Conservation (phyloP, 2,888 invertebrate species). For the Teleiodes luculella region DNA sequence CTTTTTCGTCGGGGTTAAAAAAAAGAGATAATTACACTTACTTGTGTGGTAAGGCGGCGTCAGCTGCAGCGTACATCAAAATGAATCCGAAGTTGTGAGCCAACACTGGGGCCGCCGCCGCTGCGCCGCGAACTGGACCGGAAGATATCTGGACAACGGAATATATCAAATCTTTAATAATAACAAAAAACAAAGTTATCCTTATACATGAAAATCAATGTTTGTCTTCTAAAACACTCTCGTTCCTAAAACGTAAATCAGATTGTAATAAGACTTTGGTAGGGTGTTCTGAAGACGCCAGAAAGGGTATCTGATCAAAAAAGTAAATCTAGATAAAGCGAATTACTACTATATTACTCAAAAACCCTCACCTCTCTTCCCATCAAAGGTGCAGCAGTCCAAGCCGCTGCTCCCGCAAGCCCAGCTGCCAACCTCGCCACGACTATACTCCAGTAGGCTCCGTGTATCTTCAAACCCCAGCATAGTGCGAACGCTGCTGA, state of each 20-base stretch:
- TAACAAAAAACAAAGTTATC: too few species aligned
- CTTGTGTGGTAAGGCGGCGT: conserved; percentile 40
- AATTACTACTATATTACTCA: too few species aligned
- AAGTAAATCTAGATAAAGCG: too few species aligned
- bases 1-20: too few species aligned
- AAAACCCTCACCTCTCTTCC: conserved; percentile 46
- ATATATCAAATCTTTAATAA: too few species aligned
- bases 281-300: neutral
- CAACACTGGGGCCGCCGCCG: conserved; percentile 47
- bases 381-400: conserved; percentile 50
- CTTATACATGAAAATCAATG: too few species aligned
- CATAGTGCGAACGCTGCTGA: conserved; percentile 50
- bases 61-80: conserved; percentile 58
- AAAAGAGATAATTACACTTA: too few species aligned
- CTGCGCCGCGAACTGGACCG: conserved; percentile 45
- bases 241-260: too few species aligned
- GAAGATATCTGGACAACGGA: conserved; percentile 45
- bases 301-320: neutral
- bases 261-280: too few species aligned
- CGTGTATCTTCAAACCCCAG: conserved; percentile 55
- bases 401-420: conserved; percentile 55
- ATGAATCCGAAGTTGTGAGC: conserved; percentile 56
- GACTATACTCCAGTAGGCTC: conserved; percentile 48
- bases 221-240: too few species aligned
- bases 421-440: conserved; percentile 53